phyloP scores from a whole-genome alignment of 2,113 vertebrate species.

The Pterophyllum scalare region DNA sequence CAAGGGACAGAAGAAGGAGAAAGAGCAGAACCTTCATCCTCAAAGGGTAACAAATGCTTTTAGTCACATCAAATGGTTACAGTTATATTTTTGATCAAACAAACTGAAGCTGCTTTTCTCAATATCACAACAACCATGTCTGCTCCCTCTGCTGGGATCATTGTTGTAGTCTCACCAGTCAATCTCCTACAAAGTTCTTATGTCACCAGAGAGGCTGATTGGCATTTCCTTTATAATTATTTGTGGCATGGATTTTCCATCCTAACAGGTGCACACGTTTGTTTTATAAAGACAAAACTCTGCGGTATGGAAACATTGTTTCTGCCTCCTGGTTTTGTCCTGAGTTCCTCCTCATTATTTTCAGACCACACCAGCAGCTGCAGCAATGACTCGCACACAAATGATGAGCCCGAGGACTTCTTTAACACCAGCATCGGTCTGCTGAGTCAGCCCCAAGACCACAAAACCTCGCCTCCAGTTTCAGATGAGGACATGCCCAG shows the following conservation, averaged over 20 bases:
- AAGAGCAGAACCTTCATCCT: conserved; percentile 61
- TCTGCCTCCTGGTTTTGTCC: not conserved
- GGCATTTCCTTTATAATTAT: not conserved
- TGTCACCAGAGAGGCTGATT: not conserved
- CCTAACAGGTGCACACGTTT: rapidly evolving
- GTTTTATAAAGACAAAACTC: not conserved
- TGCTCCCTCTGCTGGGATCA: rapidly evolving
- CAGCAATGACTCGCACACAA: conserved; percentile 83
- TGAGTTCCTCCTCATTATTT: not conserved
- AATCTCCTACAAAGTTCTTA: not conserved
- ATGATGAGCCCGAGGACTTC: conserved; percentile 84
- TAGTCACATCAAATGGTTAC: not conserved
- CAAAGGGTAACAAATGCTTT: conserved; percentile 77
- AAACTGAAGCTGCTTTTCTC: not conserved
- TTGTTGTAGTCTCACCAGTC: not conserved
- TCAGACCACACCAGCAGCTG: conserved; percentile 85
- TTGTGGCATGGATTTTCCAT: not conserved
- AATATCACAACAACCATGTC: not conserved
- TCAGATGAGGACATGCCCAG: conserved; percentile 10
- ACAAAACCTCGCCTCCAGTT: not conserved
- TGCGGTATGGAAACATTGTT: rapidly evolving
- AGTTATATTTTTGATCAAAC: rapidly evolving
- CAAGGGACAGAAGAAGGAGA: conserved; percentile 55
- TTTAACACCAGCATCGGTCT: conserved; percentile 66
- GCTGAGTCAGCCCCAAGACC: not conserved